Base-by-base conservation (phyloP, 1,140 invertebrate species). In the Adelges cooleyi region DNA sequence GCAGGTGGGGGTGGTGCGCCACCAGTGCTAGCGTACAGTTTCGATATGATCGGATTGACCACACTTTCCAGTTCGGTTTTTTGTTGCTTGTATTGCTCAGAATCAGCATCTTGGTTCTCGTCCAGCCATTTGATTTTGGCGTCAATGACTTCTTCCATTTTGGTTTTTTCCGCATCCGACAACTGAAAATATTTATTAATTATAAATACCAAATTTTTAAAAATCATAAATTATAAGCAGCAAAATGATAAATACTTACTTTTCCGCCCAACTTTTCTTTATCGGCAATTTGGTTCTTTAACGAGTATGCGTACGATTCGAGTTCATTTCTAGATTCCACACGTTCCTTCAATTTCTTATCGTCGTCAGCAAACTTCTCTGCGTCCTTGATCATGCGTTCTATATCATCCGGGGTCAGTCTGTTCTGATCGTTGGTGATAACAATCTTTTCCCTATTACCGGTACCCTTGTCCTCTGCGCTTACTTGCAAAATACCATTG, bases 91-190 rank as follows among this genome's bases (percentile, higher is more conserved):
- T 92, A 92, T 54, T 95, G 92, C 72, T 96, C 92, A 1, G 87
- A 81, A 49, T 98, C 93, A 5, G 90, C 89, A 69, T 98, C 95
- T 69, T 87, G 86, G 76, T 99, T 95, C 68, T 90, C 86, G 77
- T 99, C 96, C 40, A 99, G 78, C 96, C 96, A 99, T 74, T 97
- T 95, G 72, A 99, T 98, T 66, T 92, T 89, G 69, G 95, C 92
- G 68, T 98, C 94, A 71, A 98, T 90, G 20, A 91, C 92, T 70
- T 89, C 86, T 74, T 97, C 95, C 80, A 99, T 93, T 71, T 94
- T 98, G 5, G 87, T 78, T 75, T 98, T 99, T 56, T 99, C 96
- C 5, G 90, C 86, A 62, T 90, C 91, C 69, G 81, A 82, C 33
- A 92, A 71, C 77, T 79, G 70, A 59, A 71, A 67, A 56, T 72